Evolutionary conservation across 2,113 vertebrate species (phyloP), one percentile per base, ranked within the genome.

Genomic region (Phocoena sinus): DNA sequence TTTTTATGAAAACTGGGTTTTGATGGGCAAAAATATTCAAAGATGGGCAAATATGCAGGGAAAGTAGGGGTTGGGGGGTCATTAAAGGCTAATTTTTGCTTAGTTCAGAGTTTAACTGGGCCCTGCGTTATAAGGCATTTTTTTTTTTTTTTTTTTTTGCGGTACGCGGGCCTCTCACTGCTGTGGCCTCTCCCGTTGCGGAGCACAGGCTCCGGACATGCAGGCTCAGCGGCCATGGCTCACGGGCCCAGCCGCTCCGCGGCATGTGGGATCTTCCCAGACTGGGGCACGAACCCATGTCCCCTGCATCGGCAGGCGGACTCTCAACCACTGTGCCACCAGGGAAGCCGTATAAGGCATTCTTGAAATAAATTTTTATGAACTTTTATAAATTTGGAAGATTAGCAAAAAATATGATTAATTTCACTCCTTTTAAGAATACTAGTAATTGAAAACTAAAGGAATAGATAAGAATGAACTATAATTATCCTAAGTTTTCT

Each of bases 321-420:
- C 44, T 47, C 44, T 47, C 44, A 47, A 47, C 44, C 44, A 47
- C 44, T 47, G 44, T 2, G 9, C 44, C 44, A 47, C 8, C 9
- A 47, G 44, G 44, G 44, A 47, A 47, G 44, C 44, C 44, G 9
- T 67, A 86, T 44, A 70, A 81, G 63, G 93, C 62, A 79, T 53
- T 94, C 50, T 91, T 74, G 87, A 84, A 94, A 70, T 83, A 94
- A 63, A 36, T 26, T 63, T 94, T 86, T 17, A 62, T 11, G 26
- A 89, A 92, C 36, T 91, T 70, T 33, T 44, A 53, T 91, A 77
- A 70, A 62, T 91, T 91, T 76, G 74, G 79, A 94, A 90, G 56
- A 68, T 77, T 91, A 91, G 71, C 70, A 15, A 84, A 79, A 88
- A 36, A n/a, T 50, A 18, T 50, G 6, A 81, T 53, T 58, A 56